Conservation (phyloP, 1,140 invertebrate genomes). For the Lycorma delicatula region DNA sequence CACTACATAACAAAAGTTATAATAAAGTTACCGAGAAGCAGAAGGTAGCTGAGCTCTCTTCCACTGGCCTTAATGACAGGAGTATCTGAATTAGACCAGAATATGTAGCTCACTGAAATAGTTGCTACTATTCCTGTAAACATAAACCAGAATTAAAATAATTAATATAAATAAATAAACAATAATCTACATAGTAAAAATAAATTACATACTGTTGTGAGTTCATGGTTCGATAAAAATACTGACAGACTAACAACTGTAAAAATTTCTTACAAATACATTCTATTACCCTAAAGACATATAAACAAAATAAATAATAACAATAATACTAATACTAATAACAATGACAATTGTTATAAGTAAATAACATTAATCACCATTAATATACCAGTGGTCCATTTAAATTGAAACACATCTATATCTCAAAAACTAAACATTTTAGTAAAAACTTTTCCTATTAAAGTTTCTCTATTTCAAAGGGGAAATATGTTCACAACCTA, state of each 20-base stretch:
- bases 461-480: too few relatives aligned
- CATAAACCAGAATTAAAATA: not conserved
- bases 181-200: not conserved
- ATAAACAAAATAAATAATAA: not conserved
- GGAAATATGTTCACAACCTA: too few relatives aligned
- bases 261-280: not conserved
- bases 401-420: too few relatives aligned
- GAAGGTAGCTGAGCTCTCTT: slow-evolving; percentile 65
- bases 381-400: too few relatives aligned
- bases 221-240: not conserved
- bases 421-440: too few relatives aligned
- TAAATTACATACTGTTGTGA: not conserved
- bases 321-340: too few relatives aligned
- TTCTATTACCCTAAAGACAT: not conserved
- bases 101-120: slow-evolving; percentile 55
- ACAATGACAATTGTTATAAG: too few relatives aligned
- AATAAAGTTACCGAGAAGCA: slow-evolving; percentile 56
- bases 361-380: too few relatives aligned
- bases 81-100: slow-evolving; percentile 64
- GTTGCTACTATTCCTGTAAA: slow-evolving; percentile 53
- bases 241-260: not conserved
- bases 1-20: slow-evolving; percentile 24
- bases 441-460: too few relatives aligned
- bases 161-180: not conserved
- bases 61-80: slow-evolving; percentile 76